A percentile compares a stretch with the other conserved stretches of the same genome.
phyloP scores from a whole-genome alignment of 2,113 vertebrate genomes.

The Bettongia penicillata region DNA sequence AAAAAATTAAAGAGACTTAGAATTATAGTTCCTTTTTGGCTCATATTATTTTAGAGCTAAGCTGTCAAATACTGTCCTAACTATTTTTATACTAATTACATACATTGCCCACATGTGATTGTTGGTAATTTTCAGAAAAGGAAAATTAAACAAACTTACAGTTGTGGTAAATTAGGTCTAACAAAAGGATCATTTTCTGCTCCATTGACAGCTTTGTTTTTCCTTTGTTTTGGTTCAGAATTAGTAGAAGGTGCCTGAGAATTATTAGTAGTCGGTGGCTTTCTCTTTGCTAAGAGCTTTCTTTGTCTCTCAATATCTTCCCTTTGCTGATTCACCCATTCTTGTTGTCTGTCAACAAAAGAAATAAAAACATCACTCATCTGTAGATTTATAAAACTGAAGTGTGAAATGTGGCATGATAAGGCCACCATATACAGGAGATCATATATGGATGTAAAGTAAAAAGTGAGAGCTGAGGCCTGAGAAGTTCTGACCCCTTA shows the following conservation, averaged over 20 bases:
- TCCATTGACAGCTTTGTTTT: slow-evolving; percentile 99
- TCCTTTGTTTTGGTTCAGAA: slow-evolving; percentile 99
- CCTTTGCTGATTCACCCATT: slow-evolving; percentile 98
- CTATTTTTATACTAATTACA: slow-evolving; percentile 54
- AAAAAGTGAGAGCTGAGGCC: background rate
- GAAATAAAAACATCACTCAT: slow-evolving; percentile 75
- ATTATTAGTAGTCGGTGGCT: slow-evolving; percentile 95
- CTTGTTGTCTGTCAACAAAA: slow-evolving; percentile 92
- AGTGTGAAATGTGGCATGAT: slow-evolving; percentile 10
- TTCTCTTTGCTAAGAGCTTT: slow-evolving; percentile 98
- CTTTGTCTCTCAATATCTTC: slow-evolving; percentile 99
- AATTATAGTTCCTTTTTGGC: slow-evolving; percentile 23
- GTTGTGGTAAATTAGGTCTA: slow-evolving; percentile 98
- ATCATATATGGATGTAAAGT: background rate
- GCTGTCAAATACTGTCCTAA: slow-evolving; percentile 46
- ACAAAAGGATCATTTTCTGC: slow-evolving; percentile 99
- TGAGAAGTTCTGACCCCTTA: background rate
- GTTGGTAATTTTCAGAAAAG: slow-evolving; percentile 28
- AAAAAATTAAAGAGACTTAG: slow-evolving; percentile 5
- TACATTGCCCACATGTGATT: slow-evolving; percentile 25
- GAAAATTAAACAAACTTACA: slow-evolving; percentile 88
- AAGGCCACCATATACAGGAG: background rate
- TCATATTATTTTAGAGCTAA: slow-evolving; percentile 52
- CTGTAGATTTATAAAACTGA: slow-evolving; percentile 58
- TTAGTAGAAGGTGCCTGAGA: slow-evolving; percentile 95